A percentile compares a stretch with the other conserved stretches of the same genome.
phyloP scores from a whole-genome alignment of 2,797 vertebrate genomes.

The Gadopsis bispinosus region DNA sequence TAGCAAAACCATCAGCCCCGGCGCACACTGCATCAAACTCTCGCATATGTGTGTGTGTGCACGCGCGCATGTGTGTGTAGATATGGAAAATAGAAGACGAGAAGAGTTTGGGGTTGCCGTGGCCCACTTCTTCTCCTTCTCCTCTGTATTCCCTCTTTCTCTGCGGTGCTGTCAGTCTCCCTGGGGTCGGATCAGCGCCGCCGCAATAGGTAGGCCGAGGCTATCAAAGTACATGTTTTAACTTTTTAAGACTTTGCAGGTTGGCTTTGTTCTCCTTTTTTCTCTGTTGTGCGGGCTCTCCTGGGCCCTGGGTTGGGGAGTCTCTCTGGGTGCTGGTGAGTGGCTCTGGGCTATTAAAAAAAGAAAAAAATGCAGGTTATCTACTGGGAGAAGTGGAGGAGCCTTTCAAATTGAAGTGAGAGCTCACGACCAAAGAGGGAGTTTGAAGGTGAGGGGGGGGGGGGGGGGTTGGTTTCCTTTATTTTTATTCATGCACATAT shows the following conservation, averaged over 20 bases:
- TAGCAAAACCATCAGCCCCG: conserved; percentile 66
- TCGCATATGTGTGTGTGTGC: conserved; percentile 22
- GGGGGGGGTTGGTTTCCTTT: conserved; percentile 43
- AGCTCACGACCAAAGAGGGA: conserved; percentile 74
- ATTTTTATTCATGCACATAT: conserved; percentile 40
- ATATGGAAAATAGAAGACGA: conserved; percentile 74
- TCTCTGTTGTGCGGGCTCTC: conserved; percentile 82
- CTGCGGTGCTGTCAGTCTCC: conserved; percentile 80
- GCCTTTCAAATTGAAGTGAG: conserved; percentile 84
- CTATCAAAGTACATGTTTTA: conserved; percentile 87
- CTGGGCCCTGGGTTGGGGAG: conserved; percentile 79
- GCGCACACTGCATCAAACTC: conserved; percentile 59
- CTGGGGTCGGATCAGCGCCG: conserved; percentile 82
- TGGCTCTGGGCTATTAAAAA: conserved; percentile 84
- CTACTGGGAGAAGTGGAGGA: conserved; percentile 81
- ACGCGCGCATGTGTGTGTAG: conserved; percentile 46
- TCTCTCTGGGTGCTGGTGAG: conserved; percentile 81
- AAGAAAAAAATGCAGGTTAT: conserved; percentile 74
- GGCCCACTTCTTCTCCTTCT: conserved; percentile 82
- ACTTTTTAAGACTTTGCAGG: conserved; percentile 88
- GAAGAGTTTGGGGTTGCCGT: conserved; percentile 81
- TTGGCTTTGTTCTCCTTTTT: conserved; percentile 85
- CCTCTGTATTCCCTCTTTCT: conserved; percentile 74
- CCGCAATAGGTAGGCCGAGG: conserved; percentile 84
- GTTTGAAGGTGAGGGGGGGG: conserved; percentile 59